Evolutionary conservation across 2,888 invertebrate genomes (phyloP), one percentile per base, ranked within the genome.

Genomic region (Melipona bicolor): DNA sequence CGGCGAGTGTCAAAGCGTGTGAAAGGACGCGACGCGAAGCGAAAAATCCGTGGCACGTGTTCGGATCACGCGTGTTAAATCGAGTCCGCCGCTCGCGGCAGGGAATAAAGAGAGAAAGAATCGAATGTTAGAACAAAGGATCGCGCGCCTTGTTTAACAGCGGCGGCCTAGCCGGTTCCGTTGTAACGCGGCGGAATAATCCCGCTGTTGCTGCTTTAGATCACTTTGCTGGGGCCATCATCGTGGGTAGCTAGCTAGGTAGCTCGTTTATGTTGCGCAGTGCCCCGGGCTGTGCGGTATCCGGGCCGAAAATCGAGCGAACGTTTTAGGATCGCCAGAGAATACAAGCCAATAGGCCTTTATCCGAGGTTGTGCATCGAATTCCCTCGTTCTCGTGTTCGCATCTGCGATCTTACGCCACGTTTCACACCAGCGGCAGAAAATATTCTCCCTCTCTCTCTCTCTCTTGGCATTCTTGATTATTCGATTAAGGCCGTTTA

Each of bases 241-340:
- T 27, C 27, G 27, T 27, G 27, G 72, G 9, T 54, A 64, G 83
- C 27, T 77, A 68, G 79, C 49, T 77, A 65, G 54, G 84, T 82
- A 84, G 70, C 85, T 89, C 89, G 90, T 90, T 90, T 90, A 89
- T 81, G 83, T 89, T 90, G 89, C 90, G 90, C 90, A 90, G 87
- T 71, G 90, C 90, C 87, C 71, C 72, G 73, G 87, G 90, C 73
- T 82, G 89, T 90, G 90, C 90, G 90, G 90, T 88, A 90, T 86
- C 81, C 89, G 80, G 43, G 61, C 83, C 81, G 90, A 88, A 89
- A 89, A 90, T 89, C 88, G 84, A 82, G 84, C 4, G 76, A 88
- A 87, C 84, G 79, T 85, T 88, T 84, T 77, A 77, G 85, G 52
- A 79, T 79, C 85, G 73, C 77, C 84, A 67, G 82, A 81, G 85